Conservation (phyloP, 1,140 invertebrate genomes). For the Xylocopa sonorina region DNA sequence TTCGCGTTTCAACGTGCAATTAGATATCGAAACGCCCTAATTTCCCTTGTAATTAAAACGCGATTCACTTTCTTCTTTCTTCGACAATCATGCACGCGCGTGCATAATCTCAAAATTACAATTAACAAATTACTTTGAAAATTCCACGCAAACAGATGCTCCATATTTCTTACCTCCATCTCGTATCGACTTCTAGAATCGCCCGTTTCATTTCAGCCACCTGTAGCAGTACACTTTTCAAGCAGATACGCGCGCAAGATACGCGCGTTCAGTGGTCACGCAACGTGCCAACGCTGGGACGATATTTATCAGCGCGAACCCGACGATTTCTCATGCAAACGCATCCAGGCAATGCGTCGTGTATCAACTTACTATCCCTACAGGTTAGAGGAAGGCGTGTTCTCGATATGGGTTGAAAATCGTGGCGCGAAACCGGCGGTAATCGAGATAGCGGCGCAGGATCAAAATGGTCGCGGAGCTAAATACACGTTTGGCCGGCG, state of each 20-base stretch:
- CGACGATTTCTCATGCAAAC: conserved; percentile 24
- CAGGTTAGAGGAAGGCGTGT: neutral
- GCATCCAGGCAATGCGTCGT: conserved; percentile 5
- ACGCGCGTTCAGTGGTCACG: no score
- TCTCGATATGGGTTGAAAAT: conserved; percentile 57
- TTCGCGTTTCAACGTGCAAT: no score
- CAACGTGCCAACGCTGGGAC: neutral
- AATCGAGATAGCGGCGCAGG: conserved; percentile 61
- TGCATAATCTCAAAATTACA: neutral
- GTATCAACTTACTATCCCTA: neutral
- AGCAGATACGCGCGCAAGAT: no score
- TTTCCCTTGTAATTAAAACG: neutral
- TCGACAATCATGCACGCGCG: neutral
- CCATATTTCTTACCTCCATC: no score
- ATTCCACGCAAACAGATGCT: no score
- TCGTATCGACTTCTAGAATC: no score
- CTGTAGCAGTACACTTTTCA: no score
- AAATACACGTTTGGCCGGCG: conserved; percentile 62
- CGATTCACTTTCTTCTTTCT: neutral
- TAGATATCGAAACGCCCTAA: neutral
- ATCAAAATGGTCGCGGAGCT: conserved; percentile 63
- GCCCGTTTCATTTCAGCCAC: no score
- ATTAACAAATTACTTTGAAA: no score
- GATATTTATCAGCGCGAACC: conserved; percentile 6
- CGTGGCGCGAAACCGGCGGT: conserved; percentile 32